Conservation (phyloP, 2,113 vertebrate species). For the Abramis brama region DNA sequence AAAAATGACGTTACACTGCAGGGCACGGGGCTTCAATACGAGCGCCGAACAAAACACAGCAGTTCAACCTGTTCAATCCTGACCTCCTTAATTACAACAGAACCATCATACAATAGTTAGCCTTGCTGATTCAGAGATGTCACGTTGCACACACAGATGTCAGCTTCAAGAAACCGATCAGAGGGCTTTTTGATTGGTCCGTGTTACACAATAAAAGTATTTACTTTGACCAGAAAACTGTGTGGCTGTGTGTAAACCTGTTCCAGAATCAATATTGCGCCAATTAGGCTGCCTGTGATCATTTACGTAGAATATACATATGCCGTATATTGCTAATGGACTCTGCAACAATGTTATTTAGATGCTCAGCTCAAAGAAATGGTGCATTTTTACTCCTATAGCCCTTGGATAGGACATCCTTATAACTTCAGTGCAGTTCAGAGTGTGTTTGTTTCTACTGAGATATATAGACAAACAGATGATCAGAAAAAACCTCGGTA, state of each 20-base stretch:
- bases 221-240: neutral
- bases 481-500: neutral
- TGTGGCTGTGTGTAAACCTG: neutral
- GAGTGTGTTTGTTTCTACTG: neutral
- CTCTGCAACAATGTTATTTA: neutral
- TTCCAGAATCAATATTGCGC: neutral
- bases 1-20: neutral
- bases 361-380: neutral
- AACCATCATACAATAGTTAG: constrained; percentile 25
- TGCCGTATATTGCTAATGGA: too few species aligned
- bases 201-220: neutral
- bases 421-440: neutral
- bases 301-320: too few species aligned
- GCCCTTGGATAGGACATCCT: neutral
- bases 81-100: neutral
- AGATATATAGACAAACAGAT: neutral
- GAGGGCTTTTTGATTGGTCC: neutral
- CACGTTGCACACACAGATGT: neutral
- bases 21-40: constrained; percentile 1
- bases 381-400: neutral
- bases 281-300: neutral
- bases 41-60: neutral
- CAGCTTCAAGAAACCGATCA: neutral
- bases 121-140: neutral
- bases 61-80: constrained; percentile 24